Evolutionary conservation across 2,113 vertebrate species (phyloP), one percentile per base, ranked within the genome.

Genomic region (Amphilophus citrinellus): DNA sequence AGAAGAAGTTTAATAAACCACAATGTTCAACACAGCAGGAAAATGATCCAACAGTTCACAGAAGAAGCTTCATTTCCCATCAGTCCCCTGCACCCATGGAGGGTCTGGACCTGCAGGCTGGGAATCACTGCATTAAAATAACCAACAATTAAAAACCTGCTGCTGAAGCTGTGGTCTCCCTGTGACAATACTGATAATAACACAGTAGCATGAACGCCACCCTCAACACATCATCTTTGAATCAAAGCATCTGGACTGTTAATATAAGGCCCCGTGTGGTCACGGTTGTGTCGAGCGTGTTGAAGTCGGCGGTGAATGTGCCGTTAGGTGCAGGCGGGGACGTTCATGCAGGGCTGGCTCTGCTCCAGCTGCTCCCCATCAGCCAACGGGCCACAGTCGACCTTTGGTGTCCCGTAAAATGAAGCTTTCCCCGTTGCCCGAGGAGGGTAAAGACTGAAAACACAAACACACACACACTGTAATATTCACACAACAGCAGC

Each of bases 401-500:
- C 13, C 0, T 0, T 1, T 0, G 93, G 92, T 0, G 0, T 68
- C 53, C 93, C 93, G 0, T 4, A 57, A 59, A 90, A 93, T 0
- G 75, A 20, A 0, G 84, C 84, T 0, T 2, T 6, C 2, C 62
- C 18, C 0, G 1, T 0, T 27, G 1, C 20, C 5, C 27, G 83
- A 7, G 87, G 68, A 1, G 88, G 86, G 7, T 57, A 78, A 0
- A 56, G 61, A 0, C 93, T 93, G 87, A 44, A 83, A 83, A 79
- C 44, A 42, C 32, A 59, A 32, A 62, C 17, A 20, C 18, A 44
- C 13, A 39, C 30, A 80, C n/a, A 17, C 10, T 10, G 24, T 8
- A 27, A 61, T 18, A 39, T 8, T 57, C 7, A 0, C 66, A 53
- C 24, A 50, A 30, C 1, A 30, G 30, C 30, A 0, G 24, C 15